Conservation (phyloP, 1,140 invertebrate species). For the Pseudomyrmex gracilis region DNA sequence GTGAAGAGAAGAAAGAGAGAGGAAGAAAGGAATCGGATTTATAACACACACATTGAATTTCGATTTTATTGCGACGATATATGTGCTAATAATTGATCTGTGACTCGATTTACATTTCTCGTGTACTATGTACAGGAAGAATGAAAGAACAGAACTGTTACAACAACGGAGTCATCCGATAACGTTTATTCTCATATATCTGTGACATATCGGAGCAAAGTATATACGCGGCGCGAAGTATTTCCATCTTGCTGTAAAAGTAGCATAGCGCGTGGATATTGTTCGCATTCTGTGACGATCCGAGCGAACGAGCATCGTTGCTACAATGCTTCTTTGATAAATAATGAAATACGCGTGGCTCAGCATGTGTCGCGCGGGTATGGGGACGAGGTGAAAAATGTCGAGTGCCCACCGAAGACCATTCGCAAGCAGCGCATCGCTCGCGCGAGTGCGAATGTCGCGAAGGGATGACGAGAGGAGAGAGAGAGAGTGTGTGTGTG, state of each 20-base stretch:
- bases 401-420: constrained; percentile 42
- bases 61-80: constrained; percentile 12
- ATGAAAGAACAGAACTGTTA: background rate
- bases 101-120: background rate
- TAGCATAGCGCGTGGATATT: background rate
- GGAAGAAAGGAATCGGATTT: background rate
- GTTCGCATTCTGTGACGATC: constrained; percentile 29
- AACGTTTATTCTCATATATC: background rate
- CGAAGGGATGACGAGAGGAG: constrained; percentile 12
- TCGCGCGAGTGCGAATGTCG: constrained; percentile 40
- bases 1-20: background rate
- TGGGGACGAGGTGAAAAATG: constrained; percentile 47
- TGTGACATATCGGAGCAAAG: background rate
- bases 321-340: constrained; percentile 45
- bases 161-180: background rate
- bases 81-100: background rate
- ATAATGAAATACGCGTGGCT: constrained; percentile 59
- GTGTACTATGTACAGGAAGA: background rate
- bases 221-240: no score
- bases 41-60: background rate
- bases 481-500: background rate
- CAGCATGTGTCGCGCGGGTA: constrained; percentile 32
- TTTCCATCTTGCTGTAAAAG: constrained; percentile 1
- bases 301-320: background rate
- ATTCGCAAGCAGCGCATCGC: constrained; percentile 10